Base-by-base conservation (phyloP, 2,113 vertebrate species). In the Martes martes region DNA sequence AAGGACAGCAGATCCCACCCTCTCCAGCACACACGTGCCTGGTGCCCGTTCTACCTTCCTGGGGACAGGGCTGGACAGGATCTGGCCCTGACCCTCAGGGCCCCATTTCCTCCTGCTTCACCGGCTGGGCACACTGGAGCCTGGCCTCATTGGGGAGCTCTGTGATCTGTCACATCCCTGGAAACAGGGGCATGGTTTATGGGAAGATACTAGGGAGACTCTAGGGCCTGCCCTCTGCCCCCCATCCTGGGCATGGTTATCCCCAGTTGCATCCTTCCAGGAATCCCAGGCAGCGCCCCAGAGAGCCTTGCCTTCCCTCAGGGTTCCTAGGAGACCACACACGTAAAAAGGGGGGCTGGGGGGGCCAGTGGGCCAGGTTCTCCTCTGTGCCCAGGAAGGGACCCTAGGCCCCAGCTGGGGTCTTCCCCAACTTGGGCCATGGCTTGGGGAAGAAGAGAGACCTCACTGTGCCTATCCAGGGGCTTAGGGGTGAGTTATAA, bases 401-500 rank as follows among this genome's bases (percentile, higher is more conserved):
- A n/a, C 83, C 67, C 59, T 45, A 23, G 42, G 4, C 42, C 16
- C 47, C 36, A 45, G 50, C 71, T 50, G 26, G 93, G 45, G 52
- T 55, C 52, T 18, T 55, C 52, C 52, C 52, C 52, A 55, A 18
- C 52, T 18, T 96, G 78, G 78, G 47, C 50, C 36, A 15, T 7
- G 24, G 45, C 2, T 0, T 19, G 8, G 24, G 39, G 47, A 84
- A 94, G 82, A 67, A 39, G 24, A 59, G 78, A 86, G 21, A 74
- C 65, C 84, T 47, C 5, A 3, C 15, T 45, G 59, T 65, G 88
- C 33, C 59, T 82, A 76, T 93, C 97, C 93, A 97, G 98, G 89
- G 1, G 98, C 97, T 98, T 98, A 98, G 80, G 19, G 78, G 59
- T 0, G 47, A 73, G 97, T 82, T 98, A 98, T 98, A 98, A 98